A percentile compares a stretch with the other conserved stretches of the same genome.
Conservation (phyloP, 2,797 vertebrate genomes). For the Pipistrellus nathusii region DNA sequence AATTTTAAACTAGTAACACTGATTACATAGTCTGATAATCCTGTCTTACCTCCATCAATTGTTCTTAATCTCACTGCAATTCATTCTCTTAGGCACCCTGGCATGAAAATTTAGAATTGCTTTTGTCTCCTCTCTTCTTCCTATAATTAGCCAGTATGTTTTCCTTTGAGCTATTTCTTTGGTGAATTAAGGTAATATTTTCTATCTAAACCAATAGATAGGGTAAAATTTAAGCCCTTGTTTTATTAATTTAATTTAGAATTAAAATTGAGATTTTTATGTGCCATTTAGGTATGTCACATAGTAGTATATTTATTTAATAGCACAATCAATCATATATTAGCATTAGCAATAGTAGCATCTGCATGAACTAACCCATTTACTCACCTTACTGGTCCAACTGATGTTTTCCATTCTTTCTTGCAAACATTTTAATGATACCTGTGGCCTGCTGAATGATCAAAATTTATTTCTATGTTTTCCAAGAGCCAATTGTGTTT, state of each 20-base stretch:
- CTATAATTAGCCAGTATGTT: not conserved
- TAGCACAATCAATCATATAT: not conserved
- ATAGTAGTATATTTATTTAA: not conserved
- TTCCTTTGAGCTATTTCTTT: slow-evolving; percentile 10
- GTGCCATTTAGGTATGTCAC: not conserved
- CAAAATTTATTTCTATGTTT: not conserved
- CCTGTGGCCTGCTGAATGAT: not conserved
- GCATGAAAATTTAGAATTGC: not conserved
- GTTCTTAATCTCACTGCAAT: not conserved
- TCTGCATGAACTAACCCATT: not conserved
- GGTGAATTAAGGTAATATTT: slow-evolving; percentile 8
- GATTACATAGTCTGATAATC: not conserved
- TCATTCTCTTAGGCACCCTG: not conserved
- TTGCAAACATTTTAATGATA: not conserved
- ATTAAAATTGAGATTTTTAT: slow-evolving; percentile 23
- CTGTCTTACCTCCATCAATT: not conserved
- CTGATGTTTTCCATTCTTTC: not conserved
- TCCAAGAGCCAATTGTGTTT: not conserved
- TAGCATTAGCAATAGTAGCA: not conserved
- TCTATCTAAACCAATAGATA: slow-evolving; percentile 19
- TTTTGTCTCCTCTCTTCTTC: not conserved
- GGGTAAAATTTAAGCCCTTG: not conserved
- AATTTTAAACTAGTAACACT: not conserved
- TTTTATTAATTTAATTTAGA: slow-evolving; percentile 48
- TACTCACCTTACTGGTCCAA: not conserved